These are phyloP conservation scores for Smithornis capensis DNA, from an alignment of 2,113 vertebrate genomes.

Conservation along the genomic window DNA sequence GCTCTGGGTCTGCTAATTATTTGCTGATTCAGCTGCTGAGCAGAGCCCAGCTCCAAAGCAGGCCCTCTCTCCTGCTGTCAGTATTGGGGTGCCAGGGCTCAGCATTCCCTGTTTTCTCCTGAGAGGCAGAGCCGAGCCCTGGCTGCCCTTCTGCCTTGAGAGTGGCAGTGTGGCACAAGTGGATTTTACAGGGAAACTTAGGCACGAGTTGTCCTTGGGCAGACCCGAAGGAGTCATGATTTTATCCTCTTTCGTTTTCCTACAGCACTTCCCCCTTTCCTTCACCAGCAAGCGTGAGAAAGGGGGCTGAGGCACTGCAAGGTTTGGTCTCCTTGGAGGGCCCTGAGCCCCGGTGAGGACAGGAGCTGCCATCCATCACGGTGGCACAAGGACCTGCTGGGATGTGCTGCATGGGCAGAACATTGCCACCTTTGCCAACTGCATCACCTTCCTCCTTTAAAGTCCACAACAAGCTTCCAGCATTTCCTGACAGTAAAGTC, in stretches of 20 bases:
- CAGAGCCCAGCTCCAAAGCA: neutral
- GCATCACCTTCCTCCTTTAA: neutral
- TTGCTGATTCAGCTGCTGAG: constrained; percentile 57
- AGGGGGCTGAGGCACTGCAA: rapidly evolving
- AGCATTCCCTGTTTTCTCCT: rapidly evolving
- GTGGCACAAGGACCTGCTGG: neutral
- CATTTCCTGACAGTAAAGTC: neutral
- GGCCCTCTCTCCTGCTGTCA: neutral
- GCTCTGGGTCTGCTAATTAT: constrained; percentile 33
- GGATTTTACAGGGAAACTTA: neutral
- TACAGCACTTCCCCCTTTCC: rapidly evolving
- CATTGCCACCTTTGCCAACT: rapidly evolving
- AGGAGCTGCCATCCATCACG: rapidly evolving
- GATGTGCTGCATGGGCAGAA: rapidly evolving
- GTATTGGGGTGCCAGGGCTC: neutral
- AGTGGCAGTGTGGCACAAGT: rapidly evolving
- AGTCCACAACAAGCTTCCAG: neutral
- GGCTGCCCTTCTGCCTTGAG: neutral
- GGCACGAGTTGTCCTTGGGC: neutral
- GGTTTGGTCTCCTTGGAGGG: rapidly evolving
- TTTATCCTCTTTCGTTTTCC: neutral
- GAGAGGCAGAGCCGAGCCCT: neutral
- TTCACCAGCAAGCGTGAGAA: rapidly evolving
- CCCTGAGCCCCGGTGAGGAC: rapidly evolving
- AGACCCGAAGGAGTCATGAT: rapidly evolving